These are phyloP conservation scores for Sandelia bainsii DNA, from an alignment of 2,797 vertebrate species.

Conservation along the genomic window DNA sequence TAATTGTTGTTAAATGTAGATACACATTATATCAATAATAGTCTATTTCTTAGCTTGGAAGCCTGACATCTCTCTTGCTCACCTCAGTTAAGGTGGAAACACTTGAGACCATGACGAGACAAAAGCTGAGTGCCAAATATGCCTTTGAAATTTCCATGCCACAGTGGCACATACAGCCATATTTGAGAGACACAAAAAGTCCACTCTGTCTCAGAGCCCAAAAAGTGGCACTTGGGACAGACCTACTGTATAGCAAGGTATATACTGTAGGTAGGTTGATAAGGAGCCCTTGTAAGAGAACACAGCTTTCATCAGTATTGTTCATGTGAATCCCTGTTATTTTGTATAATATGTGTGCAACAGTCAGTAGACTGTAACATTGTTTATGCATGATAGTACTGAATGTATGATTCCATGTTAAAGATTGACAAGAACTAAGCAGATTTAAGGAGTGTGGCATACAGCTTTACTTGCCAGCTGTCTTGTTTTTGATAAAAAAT, in stretches of 20 bases:
- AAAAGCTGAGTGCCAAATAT: too few species aligned
- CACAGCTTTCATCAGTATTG: neutral
- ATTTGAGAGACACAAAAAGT: too few species aligned
- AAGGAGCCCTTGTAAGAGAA: neutral
- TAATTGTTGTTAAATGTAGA: too few species aligned
- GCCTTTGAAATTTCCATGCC: too few species aligned
- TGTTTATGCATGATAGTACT: constrained; percentile 3
- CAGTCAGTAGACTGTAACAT: neutral
- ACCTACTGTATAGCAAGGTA: neutral
- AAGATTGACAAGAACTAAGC: constrained; percentile 19
- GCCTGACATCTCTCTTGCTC: too few species aligned
- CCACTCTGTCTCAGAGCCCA: too few species aligned
- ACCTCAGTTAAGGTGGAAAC: too few species aligned
- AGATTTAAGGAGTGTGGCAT: neutral
- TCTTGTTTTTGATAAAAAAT: constrained; percentile 22
- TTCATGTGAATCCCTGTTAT: neutral
- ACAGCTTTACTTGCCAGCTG: constrained; percentile 27
- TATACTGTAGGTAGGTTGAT: neutral
- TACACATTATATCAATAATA: too few species aligned
- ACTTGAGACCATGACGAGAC: too few species aligned
- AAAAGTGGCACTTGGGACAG: too few species aligned
- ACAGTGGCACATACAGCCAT: too few species aligned
- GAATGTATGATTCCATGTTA: constrained; percentile 6
- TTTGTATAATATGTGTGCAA: neutral
- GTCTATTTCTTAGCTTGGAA: too few species aligned